Evolutionary conservation across 2,888 invertebrate species (phyloP), one percentile per base, ranked within the genome.

Genomic region (Lathronympha strigana): DNA sequence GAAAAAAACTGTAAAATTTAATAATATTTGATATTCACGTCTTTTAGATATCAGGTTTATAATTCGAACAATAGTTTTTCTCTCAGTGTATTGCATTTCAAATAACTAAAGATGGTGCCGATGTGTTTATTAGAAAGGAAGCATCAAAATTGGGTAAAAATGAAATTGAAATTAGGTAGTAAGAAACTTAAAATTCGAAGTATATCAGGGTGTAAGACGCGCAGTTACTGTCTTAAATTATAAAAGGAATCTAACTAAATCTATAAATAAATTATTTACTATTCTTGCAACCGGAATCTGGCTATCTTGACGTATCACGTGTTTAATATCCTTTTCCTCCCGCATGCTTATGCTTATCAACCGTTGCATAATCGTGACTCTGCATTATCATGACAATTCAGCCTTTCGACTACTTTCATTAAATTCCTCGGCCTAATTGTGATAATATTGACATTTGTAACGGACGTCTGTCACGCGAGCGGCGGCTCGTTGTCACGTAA

Each of bases 401-500:
- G 45, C 25, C 53, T 62, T 47, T 13, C 38, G n/a, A 28, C 33
- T 47, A 49, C 63, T 63, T 49, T 63, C 63, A 55, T 63, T 63
- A 40, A 47, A 63, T 63, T 49, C 63, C 55, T 28, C 15, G 57
- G 31, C 31, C 51, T 63, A 63, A 49, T 55, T 63, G 49, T 38
- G 49, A 50, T 50, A 49, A 63, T 63, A 58, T 50, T 58, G 63
- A 58, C 63, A 63, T 50, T 23, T 57, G 63, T 55, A 55, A 63
- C 50, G 57, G 19, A 19, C 33, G 23, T 51, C 40, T 21, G 63
- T 49, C 63, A 63, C 63, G 63, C 63, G 43, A 63, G 13, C 43
- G 47, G 13, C 33, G 33, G 11, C 17, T 15, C 15, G 49, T 28
- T 55, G 57, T 58, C 63, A 63, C 57, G 63, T 50, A 63, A 57